Base-by-base conservation (phyloP, 1,140 invertebrate genomes). In the Brachionus rotundiformis region DNA sequence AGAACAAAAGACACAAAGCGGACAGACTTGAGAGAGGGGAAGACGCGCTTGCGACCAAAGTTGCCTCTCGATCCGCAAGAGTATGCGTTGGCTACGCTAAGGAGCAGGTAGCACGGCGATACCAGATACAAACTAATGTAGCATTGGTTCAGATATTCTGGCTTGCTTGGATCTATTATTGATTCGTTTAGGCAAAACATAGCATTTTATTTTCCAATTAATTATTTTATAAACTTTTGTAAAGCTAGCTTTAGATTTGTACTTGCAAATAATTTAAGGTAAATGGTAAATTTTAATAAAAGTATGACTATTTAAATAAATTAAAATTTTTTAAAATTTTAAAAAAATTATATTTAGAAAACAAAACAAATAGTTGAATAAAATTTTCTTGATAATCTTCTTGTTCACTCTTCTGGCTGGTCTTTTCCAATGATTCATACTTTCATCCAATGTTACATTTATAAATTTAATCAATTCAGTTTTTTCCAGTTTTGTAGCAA, bases 161-260 rank as follows among this genome's bases (percentile, higher is more conserved):
- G 16, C 4, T 44, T 8, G 36, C 13, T 44, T 23, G 33, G n/a
- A 73, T 44, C 19, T 8, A 44, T 73, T 11, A 73, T 25, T 44
- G 68, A 73, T 44, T 44, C 68, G 39, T 73, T 73, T 44, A 73
- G 8, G 16, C 68, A 73, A 73, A 73, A 73, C 68, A 73, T 73
- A 23, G n/a, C 31, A 68, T 68, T 68, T 33, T 33, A 36, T 63
- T 63, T 63, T 59, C 49, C 8, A 54, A 54, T 19, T 19, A 54
- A 54, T 54, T 54, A 19, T 54, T 54, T 54, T 23, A 54, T 8
- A 54, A 19, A 54, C 16, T 19, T 54, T 54, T 54, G 16, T 54
- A 54, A 54, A 54, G 23, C 19, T 19, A 54, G 19, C 23, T 54
- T 54, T 54, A 19, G 47, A 54, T 73, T 41, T 27, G 29, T 13